Conservation (phyloP, 2,888 invertebrate species). For the Drosophila meridiana region DNA sequence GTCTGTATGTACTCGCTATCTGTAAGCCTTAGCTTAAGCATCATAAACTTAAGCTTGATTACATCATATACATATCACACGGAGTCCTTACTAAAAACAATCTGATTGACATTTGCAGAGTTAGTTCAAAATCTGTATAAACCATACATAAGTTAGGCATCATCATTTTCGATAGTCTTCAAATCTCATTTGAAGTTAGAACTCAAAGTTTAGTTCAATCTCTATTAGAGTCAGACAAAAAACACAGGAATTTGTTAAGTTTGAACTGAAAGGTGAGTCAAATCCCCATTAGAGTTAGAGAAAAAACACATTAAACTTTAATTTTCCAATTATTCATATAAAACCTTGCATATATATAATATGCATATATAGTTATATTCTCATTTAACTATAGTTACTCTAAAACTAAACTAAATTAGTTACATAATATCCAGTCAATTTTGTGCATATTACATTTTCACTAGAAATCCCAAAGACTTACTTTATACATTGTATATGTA, state of each 20-base stretch:
- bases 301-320: background rate
- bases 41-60: slow-evolving; percentile 1
- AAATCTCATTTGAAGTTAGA: too few relatives aligned
- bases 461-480: background rate
- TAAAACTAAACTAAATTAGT: background rate
- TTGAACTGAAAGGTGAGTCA: background rate
- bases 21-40: background rate
- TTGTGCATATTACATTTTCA: background rate
- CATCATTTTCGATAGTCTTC: too few relatives aligned
- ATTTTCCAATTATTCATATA: background rate
- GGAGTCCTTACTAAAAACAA: background rate
- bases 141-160: too few relatives aligned
- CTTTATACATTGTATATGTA: background rate
- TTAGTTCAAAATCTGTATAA: background rate
- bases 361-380: background rate
- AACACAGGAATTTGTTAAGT: too few relatives aligned
- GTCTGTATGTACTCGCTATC: background rate
- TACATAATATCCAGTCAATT: background rate
- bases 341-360: too few relatives aligned
- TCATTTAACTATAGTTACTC: background rate
- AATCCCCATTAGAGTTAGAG: background rate
- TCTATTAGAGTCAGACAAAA: too few relatives aligned
- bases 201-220: too few relatives aligned
- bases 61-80: background rate
- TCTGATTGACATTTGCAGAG: background rate